Conservation (phyloP, 2,113 vertebrate species). For the Aldabrachelys gigantea region DNA sequence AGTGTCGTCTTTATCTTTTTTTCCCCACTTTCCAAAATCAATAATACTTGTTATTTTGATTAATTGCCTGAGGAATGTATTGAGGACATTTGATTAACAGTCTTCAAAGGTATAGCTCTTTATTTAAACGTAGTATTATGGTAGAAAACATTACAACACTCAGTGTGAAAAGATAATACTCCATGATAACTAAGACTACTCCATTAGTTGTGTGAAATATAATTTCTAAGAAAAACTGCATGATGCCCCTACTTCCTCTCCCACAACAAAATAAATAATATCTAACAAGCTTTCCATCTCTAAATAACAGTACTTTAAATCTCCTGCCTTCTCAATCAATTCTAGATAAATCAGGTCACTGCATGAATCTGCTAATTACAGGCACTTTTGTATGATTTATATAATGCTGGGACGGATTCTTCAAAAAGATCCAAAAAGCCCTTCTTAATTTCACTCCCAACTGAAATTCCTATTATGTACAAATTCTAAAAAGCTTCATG, state of each 20-base stretch:
- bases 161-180: neutral
- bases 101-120: neutral
- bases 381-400: slow-evolving; percentile 38
- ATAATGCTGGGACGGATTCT: slow-evolving; percentile 7
- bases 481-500: neutral
- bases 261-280: neutral
- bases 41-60: neutral
- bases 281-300: neutral
- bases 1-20: neutral
- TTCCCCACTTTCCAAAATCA: neutral
- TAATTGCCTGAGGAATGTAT: neutral
- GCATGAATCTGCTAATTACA: slow-evolving; percentile 8
- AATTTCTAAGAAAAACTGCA: slow-evolving; percentile 14
- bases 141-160: neutral
- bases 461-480: neutral
- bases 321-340: neutral
- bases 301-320: neutral
- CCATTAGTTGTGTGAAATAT: slow-evolving; percentile 15
- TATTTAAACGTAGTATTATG: neutral
- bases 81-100: neutral
- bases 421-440: slow-evolving; percentile 15
- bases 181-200: slow-evolving; percentile 10
- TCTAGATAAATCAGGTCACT: neutral
- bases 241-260: neutral
- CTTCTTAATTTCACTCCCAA: slow-evolving; percentile 18